Evolutionary conservation across 2,797 vertebrate genomes (phyloP).

Genomic region (Cryptoblepharus egeriae): DNA sequence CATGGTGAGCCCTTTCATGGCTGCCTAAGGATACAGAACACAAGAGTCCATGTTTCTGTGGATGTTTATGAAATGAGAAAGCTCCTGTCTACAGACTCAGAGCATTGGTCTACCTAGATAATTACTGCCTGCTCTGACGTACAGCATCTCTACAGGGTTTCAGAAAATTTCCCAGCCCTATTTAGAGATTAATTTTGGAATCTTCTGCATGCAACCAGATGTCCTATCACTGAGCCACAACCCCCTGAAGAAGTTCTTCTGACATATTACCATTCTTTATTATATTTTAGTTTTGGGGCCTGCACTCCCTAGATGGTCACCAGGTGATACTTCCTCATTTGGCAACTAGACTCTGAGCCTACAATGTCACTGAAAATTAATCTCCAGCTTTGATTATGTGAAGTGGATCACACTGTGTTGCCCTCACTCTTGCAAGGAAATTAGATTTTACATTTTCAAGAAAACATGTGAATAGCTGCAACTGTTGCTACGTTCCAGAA

Average conservation of each 20-base stretch:
- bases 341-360: no score
- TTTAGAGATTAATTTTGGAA: neutral
- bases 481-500: no score
- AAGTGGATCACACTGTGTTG: no score
- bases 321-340: no score
- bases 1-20: slow-evolving; percentile 93
- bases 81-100: neutral
- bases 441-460: no score
- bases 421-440: no score
- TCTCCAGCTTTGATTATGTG: no score
- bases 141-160: neutral
- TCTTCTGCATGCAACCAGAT: neutral
- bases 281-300: no score
- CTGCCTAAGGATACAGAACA: slow-evolving; percentile 79
- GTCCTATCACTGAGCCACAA: neutral
- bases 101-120: neutral
- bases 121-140: fast-evolving
- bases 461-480: no score
- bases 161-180: neutral
- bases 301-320: no score
- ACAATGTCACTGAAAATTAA: no score
- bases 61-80: neutral
- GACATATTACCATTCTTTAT: no score
- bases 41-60: neutral
- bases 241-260: neutral